Evolutionary conservation across 2,797 vertebrate genomes (phyloP).

Genomic region (Hyperoplus lanceolatus): DNA sequence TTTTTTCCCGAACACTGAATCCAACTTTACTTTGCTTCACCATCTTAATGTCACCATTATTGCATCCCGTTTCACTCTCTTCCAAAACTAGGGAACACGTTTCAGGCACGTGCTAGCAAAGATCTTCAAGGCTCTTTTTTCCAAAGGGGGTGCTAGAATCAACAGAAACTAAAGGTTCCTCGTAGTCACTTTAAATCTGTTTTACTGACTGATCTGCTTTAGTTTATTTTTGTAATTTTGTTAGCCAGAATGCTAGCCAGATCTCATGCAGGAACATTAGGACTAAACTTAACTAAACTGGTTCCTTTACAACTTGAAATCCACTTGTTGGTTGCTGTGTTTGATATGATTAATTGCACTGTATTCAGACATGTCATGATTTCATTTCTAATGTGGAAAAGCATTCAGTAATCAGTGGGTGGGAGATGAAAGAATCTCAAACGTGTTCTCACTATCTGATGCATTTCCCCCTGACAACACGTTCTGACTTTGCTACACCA

Average conservation of each 20-base stretch:
- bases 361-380: conserved; percentile 7
- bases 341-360: conserved; percentile 14
- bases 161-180: too few relatives aligned
- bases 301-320: conserved; percentile 6
- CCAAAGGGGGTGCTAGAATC: too few relatives aligned
- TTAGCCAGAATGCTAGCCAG: neutral
- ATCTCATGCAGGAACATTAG: neutral
- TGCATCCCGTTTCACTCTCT: too few relatives aligned
- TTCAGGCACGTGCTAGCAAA: too few relatives aligned
- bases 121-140: too few relatives aligned
- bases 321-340: neutral
- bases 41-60: too few relatives aligned
- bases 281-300: conserved; percentile 11
- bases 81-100: too few relatives aligned
- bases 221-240: neutral
- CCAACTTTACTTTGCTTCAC: too few relatives aligned
- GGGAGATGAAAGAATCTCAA: conserved; percentile 12
- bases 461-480: conserved; percentile 17
- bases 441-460: conserved; percentile 10
- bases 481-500: neutral
- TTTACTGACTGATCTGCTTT: conserved; percentile 4
- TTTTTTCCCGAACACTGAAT: too few relatives aligned
- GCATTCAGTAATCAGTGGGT: conserved; percentile 18
- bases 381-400: conserved; percentile 13
- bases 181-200: neutral